Percentiles rank a stretch among this genome's conserved stretches.
Evolutionary conservation across 2,113 vertebrate genomes (phyloP).

Genomic region (Arenaria interpres): DNA sequence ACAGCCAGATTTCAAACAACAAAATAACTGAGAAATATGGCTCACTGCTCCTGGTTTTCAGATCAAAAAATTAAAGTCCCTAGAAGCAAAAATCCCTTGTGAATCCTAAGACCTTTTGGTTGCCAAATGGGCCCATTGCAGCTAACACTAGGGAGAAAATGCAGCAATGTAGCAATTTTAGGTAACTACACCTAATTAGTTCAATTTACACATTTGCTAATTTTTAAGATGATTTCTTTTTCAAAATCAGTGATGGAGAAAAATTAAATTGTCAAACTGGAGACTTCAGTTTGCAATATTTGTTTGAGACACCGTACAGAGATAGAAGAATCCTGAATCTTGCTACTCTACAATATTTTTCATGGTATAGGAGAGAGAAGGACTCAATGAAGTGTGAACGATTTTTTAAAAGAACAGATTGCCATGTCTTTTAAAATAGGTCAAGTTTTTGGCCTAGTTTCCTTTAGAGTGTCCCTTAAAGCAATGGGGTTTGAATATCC

Average conservation of each 20-base stretch:
- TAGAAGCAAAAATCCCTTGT: not conserved
- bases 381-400: conserved; percentile 48
- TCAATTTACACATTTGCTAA: not conserved
- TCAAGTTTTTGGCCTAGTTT: conserved; percentile 67
- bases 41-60: conserved; percentile 19
- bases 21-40: conserved; percentile 54
- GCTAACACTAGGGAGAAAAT: not conserved
- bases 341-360: conserved; percentile 7
- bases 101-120: not conserved
- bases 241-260: not conserved
- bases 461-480: conserved; percentile 39
- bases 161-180: not conserved
- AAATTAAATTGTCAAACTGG: not conserved
- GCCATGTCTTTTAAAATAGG: conserved; percentile 64
- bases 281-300: not conserved
- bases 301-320: not conserved
- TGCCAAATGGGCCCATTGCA: not conserved
- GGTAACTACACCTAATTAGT: not conserved
- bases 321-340: not conserved
- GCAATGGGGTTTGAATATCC: conserved; percentile 5
- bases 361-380: not conserved
- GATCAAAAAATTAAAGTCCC: not conserved
- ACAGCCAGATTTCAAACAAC: conserved; percentile 59
- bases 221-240: conserved; percentile 6
- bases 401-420: conserved; percentile 68